These are phyloP conservation scores for Orycteropus afer DNA, from an alignment of 2,113 vertebrate genomes.

Conservation along the genomic window DNA sequence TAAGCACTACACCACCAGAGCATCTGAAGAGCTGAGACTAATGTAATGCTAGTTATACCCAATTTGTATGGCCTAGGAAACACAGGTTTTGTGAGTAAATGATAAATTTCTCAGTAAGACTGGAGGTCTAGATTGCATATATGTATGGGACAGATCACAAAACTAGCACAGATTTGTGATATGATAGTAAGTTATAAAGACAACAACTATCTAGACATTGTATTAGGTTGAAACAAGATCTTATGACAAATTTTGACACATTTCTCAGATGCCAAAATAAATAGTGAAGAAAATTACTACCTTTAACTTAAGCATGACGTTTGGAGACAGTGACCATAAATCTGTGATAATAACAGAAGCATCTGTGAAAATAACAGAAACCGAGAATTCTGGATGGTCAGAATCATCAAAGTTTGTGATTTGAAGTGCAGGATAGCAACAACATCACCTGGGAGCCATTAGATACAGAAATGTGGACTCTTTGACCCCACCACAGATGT, in stretches of 20 bases:
- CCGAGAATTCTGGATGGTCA: neutral
- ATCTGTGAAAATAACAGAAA: neutral
- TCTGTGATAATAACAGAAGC: no score
- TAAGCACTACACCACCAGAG: no score
- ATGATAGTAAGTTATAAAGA: neutral
- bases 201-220: neutral
- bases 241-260: neutral
- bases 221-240: neutral
- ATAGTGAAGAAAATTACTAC: neutral
- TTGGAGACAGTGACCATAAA: neutral
- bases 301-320: slow-evolving; percentile 34
- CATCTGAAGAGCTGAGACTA: no score
- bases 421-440: neutral
- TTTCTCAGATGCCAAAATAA: slow-evolving; percentile 40
- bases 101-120: neutral
- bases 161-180: neutral
- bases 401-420: neutral
- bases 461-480: neutral
- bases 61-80: neutral
- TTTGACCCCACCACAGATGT: neutral
- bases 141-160: neutral
- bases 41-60: neutral
- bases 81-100: neutral
- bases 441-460: neutral
- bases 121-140: neutral